Conservation (phyloP, 2,888 invertebrate genomes). For the Podabrus alpinus region DNA sequence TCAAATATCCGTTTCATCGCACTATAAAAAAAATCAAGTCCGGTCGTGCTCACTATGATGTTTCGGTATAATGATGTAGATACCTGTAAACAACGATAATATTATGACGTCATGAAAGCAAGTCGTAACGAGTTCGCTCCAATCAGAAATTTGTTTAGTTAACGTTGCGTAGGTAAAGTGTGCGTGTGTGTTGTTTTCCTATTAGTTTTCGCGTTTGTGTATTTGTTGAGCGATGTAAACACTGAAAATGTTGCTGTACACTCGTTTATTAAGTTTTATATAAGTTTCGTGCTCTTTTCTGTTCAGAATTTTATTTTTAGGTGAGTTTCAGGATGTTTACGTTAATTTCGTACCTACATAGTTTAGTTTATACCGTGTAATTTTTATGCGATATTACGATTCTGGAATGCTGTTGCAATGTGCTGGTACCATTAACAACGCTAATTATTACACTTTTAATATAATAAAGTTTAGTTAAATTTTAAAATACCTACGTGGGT, state of each 20-base stretch:
- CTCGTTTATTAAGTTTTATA: background rate
- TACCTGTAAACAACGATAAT: background rate
- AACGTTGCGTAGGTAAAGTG: background rate
- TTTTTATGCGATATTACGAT: background rate
- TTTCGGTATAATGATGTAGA: background rate
- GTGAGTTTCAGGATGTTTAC: background rate
- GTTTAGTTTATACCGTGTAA: background rate
- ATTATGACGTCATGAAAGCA: background rate
- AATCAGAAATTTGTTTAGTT: background rate
- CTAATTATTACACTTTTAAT: background rate
- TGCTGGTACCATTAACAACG: background rate
- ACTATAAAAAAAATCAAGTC: background rate
- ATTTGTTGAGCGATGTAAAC: background rate
- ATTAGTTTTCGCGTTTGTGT: background rate
- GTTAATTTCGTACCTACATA: background rate
- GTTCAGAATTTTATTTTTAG: background rate
- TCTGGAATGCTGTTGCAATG: background rate
- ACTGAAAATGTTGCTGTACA: background rate
- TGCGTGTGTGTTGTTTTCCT: background rate
- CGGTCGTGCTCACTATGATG: background rate
- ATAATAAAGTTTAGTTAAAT: background rate
- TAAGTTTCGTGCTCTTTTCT: background rate
- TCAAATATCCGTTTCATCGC: too few species aligned
- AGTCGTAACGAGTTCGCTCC: background rate
- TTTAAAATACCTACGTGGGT: background rate